phyloP scores from a whole-genome alignment of 1,140 invertebrate species.

The Sipha flava region DNA sequence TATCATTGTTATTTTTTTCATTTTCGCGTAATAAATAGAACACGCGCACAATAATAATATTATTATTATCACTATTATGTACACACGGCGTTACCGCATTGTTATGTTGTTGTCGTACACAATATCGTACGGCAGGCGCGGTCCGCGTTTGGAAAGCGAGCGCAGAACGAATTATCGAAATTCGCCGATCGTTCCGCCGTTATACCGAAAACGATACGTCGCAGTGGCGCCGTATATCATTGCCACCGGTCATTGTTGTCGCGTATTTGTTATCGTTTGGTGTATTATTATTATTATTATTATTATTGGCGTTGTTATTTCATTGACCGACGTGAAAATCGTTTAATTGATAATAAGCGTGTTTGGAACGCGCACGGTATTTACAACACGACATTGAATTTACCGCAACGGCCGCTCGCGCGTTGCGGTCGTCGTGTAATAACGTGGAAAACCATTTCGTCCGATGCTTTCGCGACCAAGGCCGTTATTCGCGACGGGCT shows the following conservation, averaged over 20 bases:
- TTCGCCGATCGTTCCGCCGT: background rate
- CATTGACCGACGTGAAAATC: background rate
- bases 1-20: too few relatives aligned
- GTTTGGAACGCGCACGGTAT: background rate
- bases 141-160: background rate
- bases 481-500: background rate
- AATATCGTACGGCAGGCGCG: too few relatives aligned
- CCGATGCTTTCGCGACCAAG: background rate
- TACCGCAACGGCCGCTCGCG: background rate
- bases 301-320: background rate
- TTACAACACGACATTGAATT: background rate
- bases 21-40: too few relatives aligned
- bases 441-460: background rate
- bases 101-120: too few relatives aligned
- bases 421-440: background rate
- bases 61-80: too few relatives aligned
- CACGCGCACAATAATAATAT: too few relatives aligned
- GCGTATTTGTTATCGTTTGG: too few relatives aligned
- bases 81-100: too few relatives aligned
- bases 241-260: too few relatives aligned
- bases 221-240: background rate
- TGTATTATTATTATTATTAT: too few relatives aligned
- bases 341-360: constrained; percentile 9
- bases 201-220: background rate
- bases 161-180: background rate